A percentile compares a stretch with the other conserved stretches of the same genome.
Evolutionary conservation across 2,888 invertebrate species (phyloP).

Genomic region (Ceraclea dissimilis): DNA sequence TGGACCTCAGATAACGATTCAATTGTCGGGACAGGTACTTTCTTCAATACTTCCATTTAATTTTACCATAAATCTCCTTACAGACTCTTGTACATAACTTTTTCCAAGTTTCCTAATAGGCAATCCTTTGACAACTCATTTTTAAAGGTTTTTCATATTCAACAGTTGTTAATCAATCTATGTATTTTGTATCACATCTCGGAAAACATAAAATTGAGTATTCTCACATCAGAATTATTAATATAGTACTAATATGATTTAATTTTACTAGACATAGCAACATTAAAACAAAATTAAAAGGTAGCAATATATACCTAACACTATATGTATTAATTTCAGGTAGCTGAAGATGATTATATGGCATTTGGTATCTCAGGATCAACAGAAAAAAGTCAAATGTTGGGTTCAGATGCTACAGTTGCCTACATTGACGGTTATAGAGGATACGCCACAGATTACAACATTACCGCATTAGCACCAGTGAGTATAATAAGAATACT

Average conservation of each 20-base stretch:
- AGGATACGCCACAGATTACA: constrained; percentile 75
- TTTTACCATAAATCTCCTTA: not conserved
- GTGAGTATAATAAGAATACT: constrained; percentile 47
- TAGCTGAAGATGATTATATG: constrained; percentile 70
- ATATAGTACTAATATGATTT: no score
- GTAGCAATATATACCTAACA: no score
- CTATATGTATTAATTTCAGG: constrained; percentile 38
- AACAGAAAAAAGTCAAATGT: constrained; percentile 63
- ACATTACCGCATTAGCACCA: constrained; percentile 73
- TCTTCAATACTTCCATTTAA: constrained; percentile 22
- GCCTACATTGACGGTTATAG: constrained; percentile 65
- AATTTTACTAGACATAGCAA: no score
- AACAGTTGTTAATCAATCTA: no score
- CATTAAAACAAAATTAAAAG: no score
- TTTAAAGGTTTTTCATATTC: no score
- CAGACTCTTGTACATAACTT: not conserved
- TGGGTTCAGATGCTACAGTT: constrained; percentile 77
- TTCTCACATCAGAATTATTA: no score
- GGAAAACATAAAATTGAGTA: no score
- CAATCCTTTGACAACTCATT: no score
- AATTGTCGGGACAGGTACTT: constrained; percentile 73
- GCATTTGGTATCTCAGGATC: constrained; percentile 84
- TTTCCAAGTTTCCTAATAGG: not conserved
- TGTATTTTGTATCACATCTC: no score
- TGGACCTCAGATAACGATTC: constrained; percentile 78